These are phyloP conservation scores for Neoaliturus tenellus DNA, from an alignment of 2,888 invertebrate genomes.

Conservation along the genomic window DNA sequence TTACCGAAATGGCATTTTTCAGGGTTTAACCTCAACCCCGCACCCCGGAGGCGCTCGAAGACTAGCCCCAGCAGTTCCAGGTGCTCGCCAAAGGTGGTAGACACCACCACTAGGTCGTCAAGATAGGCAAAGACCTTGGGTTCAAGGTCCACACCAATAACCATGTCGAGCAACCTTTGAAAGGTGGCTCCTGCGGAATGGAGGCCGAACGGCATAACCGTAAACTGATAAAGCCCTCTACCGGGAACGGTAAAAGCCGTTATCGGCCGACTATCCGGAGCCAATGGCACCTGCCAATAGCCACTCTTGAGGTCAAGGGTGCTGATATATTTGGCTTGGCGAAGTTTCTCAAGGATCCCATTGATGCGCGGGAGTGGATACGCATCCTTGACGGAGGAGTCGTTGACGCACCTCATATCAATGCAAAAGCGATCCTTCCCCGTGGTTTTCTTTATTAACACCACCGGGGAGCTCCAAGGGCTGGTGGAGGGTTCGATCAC, in stretches of 20 bases:
- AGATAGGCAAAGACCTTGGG: too few relatives aligned
- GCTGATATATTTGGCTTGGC: constrained; percentile 4
- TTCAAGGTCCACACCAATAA: constrained; percentile 66
- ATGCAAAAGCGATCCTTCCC: constrained; percentile 62
- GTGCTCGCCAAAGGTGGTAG: constrained; percentile 63
- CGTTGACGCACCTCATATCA: constrained; percentile 59
- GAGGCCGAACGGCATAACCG: too few relatives aligned
- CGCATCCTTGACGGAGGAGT: too few relatives aligned
- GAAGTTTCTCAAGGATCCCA: background rate
- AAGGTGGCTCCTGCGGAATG: too few relatives aligned
- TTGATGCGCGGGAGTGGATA: too few relatives aligned
- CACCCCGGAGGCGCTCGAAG: constrained; percentile 58
- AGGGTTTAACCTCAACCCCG: constrained; percentile 63
- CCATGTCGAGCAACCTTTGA: constrained; percentile 65
- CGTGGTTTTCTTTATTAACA: constrained; percentile 63
- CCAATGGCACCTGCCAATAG: too few relatives aligned
- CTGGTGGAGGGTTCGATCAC: constrained; percentile 65
- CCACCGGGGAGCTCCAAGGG: constrained; percentile 66
- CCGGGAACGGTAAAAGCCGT: too few relatives aligned
- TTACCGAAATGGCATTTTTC: constrained; percentile 64
- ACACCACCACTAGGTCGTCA: constrained; percentile 21
- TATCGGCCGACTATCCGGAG: constrained; percentile 53
- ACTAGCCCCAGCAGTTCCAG: constrained; percentile 60
- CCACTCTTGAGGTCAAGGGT: background rate
- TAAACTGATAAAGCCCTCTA: too few relatives aligned